Evolutionary conservation across 2,797 vertebrate genomes (phyloP).

Genomic region (Taenioides sp.): DNA sequence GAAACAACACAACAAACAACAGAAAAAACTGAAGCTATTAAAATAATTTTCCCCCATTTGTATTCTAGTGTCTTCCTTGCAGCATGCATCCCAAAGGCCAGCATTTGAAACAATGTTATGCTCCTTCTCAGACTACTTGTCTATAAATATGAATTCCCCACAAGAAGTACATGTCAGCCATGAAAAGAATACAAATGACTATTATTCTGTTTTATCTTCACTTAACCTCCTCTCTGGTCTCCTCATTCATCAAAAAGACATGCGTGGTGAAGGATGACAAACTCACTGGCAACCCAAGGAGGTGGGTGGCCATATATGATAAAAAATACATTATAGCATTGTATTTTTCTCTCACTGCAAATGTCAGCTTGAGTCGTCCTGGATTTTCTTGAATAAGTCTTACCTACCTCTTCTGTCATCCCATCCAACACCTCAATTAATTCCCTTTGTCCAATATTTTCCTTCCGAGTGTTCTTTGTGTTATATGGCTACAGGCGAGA

Average conservation of each 20-base stretch:
- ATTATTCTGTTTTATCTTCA: conserved; percentile 35
- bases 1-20: no score
- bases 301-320: conserved; percentile 17
- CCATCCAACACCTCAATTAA: conserved; percentile 15
- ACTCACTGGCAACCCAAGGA: conserved; percentile 20
- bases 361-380: conserved; percentile 6
- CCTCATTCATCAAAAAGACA: conserved; percentile 42
- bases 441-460: conserved; percentile 35
- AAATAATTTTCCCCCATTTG: conserved; percentile 33
- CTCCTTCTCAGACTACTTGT: conserved; percentile 12
- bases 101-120: conserved; percentile 29
- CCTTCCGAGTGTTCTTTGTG: conserved; percentile 22
- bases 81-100: conserved; percentile 20
- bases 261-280: conserved; percentile 44
- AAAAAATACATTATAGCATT: conserved; percentile 19
- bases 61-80: conserved; percentile 24
- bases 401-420: conserved; percentile 2
- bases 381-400: conserved; percentile 13
- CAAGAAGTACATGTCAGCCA: conserved; percentile 23
- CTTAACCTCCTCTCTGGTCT: conserved; percentile 24
- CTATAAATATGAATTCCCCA: conserved; percentile 24
- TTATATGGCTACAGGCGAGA: conserved; percentile 29
- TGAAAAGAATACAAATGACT: conserved; percentile 52
- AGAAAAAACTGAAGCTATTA: conserved; percentile 24
- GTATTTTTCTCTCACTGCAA: background rate